Conservation (phyloP, 2,888 invertebrate species). For the Metopia argyrocephala region DNA sequence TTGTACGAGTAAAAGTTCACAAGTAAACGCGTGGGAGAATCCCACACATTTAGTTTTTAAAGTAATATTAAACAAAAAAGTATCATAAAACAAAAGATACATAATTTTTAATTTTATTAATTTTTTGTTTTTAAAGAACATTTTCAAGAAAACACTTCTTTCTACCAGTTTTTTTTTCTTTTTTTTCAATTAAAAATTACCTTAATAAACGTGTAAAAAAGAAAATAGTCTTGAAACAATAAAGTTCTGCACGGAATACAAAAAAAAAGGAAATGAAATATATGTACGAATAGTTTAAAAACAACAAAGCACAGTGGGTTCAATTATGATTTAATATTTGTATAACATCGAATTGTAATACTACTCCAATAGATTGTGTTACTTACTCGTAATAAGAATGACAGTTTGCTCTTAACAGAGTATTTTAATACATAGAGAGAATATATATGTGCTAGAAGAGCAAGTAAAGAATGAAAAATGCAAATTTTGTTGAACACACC, state of each 20-base stretch:
- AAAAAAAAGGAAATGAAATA: background rate
- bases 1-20: conserved; percentile 45
- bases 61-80: conserved; percentile 9
- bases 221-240: background rate
- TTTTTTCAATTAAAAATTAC: conserved; percentile 1
- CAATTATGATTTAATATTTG: too few relatives aligned
- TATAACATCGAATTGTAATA: too few relatives aligned
- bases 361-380: too few relatives aligned
- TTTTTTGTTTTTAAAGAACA: conserved; percentile 41
- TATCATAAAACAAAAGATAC: conserved; percentile 49
- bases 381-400: too few relatives aligned
- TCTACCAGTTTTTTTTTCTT: background rate
- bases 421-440: too few relatives aligned
- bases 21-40: conserved; percentile 60
- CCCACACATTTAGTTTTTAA: conserved; percentile 42
- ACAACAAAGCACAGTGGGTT: too few relatives aligned
- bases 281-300: too few relatives aligned
- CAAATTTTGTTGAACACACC: too few relatives aligned
- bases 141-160: conserved; percentile 32
- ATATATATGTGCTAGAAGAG: too few relatives aligned
- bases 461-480: too few relatives aligned
- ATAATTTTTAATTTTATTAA: conserved; percentile 57
- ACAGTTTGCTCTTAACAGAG: too few relatives aligned
- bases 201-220: background rate
- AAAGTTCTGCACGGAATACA: conserved; percentile 8